A percentile compares a stretch with the other conserved stretches of the same genome.
phyloP scores from a whole-genome alignment of 2,888 invertebrate species.

The Achlya flavicornis region DNA sequence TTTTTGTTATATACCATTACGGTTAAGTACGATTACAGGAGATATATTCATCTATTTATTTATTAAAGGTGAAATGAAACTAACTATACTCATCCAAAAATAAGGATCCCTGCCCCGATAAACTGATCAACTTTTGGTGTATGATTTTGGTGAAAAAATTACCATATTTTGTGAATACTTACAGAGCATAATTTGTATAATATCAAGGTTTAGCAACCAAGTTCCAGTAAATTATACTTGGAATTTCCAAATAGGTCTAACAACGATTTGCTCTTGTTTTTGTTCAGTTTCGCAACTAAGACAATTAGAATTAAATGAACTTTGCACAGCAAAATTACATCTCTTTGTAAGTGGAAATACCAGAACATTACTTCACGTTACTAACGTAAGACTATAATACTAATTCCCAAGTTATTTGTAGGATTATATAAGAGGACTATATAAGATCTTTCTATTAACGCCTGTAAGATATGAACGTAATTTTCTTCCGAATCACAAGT shows the following conservation, averaged over 20 bases:
- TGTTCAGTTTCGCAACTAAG: neutral
- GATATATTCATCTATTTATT: too few relatives aligned
- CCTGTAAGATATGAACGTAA: neutral
- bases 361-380: constrained; percentile 9
- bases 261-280: constrained; percentile 2
- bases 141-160: too few relatives aligned
- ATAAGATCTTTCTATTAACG: neutral
- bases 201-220: neutral
- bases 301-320: neutral
- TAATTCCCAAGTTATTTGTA: neutral
- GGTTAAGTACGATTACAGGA: too few relatives aligned
- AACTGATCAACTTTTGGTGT: too few relatives aligned
- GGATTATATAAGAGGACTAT: too few relatives aligned
- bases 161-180: too few relatives aligned
- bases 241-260: constrained; percentile 6
- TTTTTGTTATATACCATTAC: too few relatives aligned
- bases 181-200: too few relatives aligned
- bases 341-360: constrained; percentile 10
- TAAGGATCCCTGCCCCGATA: too few relatives aligned
- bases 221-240: neutral
- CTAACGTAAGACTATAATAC: too few relatives aligned
- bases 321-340: neutral
- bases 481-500: neutral
- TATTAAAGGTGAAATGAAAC: too few relatives aligned
- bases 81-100: too few relatives aligned